Conservation (phyloP, 1,140 invertebrate species). For the Proctacanthus coquilletti region DNA sequence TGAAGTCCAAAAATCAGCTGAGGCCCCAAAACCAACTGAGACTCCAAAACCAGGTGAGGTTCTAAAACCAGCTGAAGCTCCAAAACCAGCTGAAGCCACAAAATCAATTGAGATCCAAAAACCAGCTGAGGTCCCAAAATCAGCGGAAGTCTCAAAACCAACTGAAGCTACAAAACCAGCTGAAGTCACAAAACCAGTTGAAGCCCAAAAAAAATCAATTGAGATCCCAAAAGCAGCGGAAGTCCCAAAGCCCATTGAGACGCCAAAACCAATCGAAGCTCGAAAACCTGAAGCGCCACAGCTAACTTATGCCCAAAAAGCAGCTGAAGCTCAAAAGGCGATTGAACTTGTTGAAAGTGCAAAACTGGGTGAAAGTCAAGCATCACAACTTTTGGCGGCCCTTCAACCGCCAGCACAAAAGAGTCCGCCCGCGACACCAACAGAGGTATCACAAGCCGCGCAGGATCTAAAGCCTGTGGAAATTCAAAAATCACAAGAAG, state of each 20-base stretch:
- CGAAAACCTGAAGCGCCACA: background rate
- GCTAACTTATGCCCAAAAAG: background rate
- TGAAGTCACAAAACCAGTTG: constrained; percentile 3
- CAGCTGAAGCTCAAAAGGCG: constrained; percentile 4
- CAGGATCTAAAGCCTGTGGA: background rate
- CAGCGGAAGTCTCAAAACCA: constrained; percentile 4
- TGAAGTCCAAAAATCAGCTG: too few species aligned
- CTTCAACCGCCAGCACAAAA: constrained; percentile 1
- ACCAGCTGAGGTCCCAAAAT: constrained; percentile 5
- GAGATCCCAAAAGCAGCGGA: constrained; percentile 1
- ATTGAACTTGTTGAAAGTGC: background rate
- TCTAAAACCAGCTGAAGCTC: background rate
- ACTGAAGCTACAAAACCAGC: background rate
- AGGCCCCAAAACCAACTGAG: background rate
- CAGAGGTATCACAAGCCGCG: background rate
- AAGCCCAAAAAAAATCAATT: background rate
- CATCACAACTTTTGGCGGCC: too few species aligned
- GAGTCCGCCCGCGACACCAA: background rate
- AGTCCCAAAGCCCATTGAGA: background rate
- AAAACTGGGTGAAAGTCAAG: background rate
- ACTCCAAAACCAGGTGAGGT: background rate
- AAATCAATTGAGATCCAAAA: background rate
- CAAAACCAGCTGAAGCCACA: background rate
- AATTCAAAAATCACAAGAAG: constrained; percentile 6
- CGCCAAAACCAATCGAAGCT: background rate